Base-by-base conservation (phyloP, 1,140 invertebrate genomes). In the Drosophila nebulosa region DNA sequence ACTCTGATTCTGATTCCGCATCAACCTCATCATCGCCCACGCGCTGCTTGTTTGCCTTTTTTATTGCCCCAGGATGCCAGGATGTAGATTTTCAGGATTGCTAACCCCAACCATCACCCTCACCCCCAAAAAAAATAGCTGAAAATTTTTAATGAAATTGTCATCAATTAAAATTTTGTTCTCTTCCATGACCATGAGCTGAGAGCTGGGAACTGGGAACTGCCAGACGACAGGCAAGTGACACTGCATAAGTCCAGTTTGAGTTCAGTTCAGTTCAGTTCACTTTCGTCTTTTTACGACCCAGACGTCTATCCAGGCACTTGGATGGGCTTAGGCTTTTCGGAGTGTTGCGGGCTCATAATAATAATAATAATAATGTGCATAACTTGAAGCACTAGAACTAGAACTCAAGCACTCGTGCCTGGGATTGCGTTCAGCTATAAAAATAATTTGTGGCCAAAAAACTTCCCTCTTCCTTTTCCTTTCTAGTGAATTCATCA, bases 361-460 rank as follows among this genome's bases (percentile, higher is more conserved):
- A 70, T 46, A 46, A 46, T 42, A 42, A 39, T 39, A 39, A 42
- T 46, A 46, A 46, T 79, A 71, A 74, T 64, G 71, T 71, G 77
- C 86, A 85, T 89, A 85, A 69, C 75, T 81, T 69, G 55, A 46
- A 18, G 61, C 32, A 36, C 58, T 60, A 22, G 58, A 42, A 39
- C 58, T 46, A 52, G 74, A 64, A 74, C 74, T 65, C 53, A 70
- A 52, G 74, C 66, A 74, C 74, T 65, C 53, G 76, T 79, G 75
- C 62, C 66, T 86, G 83, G 83, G 77, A 80, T 86, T 69, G 53
- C 22, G 46, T 51, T 61, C 78, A 76, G 86, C 86, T 90, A 90
- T 90, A 79, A 90, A 86, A 90, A 90, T 90, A 90, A 90, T 90
- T 90, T 90, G 86, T 86, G 86, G 86, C 79, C 55, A 59, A 75